phyloP scores from a whole-genome alignment of 2,888 invertebrate species.

The Machimus rusticus region DNA sequence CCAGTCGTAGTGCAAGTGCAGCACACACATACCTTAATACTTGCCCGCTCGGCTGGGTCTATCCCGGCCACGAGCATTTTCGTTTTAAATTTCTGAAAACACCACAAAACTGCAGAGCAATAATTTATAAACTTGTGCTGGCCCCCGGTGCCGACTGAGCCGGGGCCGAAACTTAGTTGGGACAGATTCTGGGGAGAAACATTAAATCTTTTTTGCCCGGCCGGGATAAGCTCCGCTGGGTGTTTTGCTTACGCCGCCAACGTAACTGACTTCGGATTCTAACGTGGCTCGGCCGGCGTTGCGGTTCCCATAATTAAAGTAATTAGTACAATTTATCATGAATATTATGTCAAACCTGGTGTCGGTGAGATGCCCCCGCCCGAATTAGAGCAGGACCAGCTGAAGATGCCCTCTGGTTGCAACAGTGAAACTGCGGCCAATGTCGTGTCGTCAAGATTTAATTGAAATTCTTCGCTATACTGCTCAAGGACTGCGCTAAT shows the following conservation, averaged over 20 bases:
- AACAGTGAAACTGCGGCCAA: neutral
- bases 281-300: neutral
- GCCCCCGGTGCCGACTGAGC: neutral
- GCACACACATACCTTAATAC: neutral
- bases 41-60: neutral
- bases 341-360: neutral
- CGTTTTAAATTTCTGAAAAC: slow-evolving; percentile 44
- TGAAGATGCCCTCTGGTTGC: neutral
- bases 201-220: slow-evolving; percentile 24
- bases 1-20: neutral
- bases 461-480: neutral
- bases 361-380: neutral
- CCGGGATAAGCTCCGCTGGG: slow-evolving; percentile 30
- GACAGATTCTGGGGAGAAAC: slow-evolving; percentile 26
- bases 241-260: slow-evolving; percentile 24
- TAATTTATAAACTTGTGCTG: slow-evolving; percentile 45
- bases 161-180: slow-evolving; percentile 3
- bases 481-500: neutral
- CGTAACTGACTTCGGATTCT: neutral
- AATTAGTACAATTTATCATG: slow-evolving; percentile 24
- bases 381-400: neutral
- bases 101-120: slow-evolving; percentile 45
- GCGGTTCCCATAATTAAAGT: slow-evolving; percentile 11
- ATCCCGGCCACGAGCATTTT: slow-evolving; percentile 38
- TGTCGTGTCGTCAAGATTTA: neutral